These are phyloP conservation scores for Astur gentilis DNA, from an alignment of 2,113 vertebrate genomes.

Conservation along the genomic window DNA sequence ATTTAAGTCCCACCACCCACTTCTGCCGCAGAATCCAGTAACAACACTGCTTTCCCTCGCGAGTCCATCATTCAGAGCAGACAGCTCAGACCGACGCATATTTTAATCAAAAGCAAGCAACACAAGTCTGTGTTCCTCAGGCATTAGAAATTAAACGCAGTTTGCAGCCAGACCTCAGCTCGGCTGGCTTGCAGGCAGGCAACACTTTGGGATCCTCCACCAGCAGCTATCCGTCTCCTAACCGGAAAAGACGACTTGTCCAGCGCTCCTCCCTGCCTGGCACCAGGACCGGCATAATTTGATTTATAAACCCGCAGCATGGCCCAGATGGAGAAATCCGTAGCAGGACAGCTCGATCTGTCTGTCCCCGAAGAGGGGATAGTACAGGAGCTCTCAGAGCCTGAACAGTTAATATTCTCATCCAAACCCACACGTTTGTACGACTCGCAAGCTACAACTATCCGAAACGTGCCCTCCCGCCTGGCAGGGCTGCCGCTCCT, in stretches of 20 bases:
- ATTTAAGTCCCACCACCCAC: background rate
- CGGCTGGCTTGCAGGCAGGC: background rate
- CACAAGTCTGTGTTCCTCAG: background rate
- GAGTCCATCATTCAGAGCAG: background rate
- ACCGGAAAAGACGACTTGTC: background rate
- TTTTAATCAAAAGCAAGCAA: background rate
- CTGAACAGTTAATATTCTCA: background rate
- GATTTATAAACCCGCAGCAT: background rate
- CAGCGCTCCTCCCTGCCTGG: background rate
- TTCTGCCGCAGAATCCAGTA: background rate
- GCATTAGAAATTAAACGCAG: accelerated
- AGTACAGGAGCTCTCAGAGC: background rate
- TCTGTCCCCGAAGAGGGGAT: background rate
- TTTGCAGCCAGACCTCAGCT: background rate
- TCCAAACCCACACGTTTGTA: background rate
- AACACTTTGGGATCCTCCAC: background rate
- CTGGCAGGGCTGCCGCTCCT: background rate
- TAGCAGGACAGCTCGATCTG: background rate
- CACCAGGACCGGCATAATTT: background rate
- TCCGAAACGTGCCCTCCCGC: background rate
- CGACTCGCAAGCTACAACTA: background rate
- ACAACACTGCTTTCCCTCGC: accelerated
- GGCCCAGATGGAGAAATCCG: background rate
- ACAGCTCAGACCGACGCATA: background rate
- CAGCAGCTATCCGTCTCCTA: background rate